Percentiles rank a stretch among this genome's conserved stretches.
Conservation (phyloP, 1,140 invertebrate species). For the Drosophila ambigua region DNA sequence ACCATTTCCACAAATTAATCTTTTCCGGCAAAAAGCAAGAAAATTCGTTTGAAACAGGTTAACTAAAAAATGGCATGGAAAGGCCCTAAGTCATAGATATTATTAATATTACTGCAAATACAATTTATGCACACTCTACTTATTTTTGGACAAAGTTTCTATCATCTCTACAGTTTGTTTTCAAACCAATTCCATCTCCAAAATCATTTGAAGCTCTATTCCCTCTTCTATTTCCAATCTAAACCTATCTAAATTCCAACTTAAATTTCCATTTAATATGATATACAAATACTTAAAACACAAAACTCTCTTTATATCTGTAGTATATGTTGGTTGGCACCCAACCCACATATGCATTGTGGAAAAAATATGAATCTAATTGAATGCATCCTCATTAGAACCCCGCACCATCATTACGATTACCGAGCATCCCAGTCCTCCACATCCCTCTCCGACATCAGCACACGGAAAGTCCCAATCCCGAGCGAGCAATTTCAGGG, state of each 20-base stretch:
- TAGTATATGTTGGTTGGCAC: constrained; percentile 1
- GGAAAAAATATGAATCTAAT: constrained; percentile 45
- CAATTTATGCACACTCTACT: too few relatives aligned
- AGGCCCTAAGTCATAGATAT: too few relatives aligned
- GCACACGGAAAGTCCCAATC: constrained; percentile 31
- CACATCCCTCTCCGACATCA: neutral
- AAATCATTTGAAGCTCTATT: too few relatives aligned
- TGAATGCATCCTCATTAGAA: constrained; percentile 49
- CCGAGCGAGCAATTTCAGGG: constrained; percentile 32
- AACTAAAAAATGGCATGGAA: neutral
- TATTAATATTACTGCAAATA: too few relatives aligned
- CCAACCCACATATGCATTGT: constrained; percentile 28
- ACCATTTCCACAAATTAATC: constrained; percentile 34
- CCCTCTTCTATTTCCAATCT: too few relatives aligned
- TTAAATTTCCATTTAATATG: neutral
- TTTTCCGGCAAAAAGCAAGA: constrained; percentile 22
- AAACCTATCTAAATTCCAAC: too few relatives aligned
- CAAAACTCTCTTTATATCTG: constrained; percentile 6
- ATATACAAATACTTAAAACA: neutral
- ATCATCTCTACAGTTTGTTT: too few relatives aligned
- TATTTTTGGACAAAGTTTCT: too few relatives aligned
- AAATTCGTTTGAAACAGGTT: neutral
- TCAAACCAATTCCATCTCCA: too few relatives aligned
- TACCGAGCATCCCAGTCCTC: too few relatives aligned
- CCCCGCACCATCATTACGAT: too few relatives aligned